Evolutionary conservation across 2,113 vertebrate species (phyloP).

Genomic region (Dromas ardeola): DNA sequence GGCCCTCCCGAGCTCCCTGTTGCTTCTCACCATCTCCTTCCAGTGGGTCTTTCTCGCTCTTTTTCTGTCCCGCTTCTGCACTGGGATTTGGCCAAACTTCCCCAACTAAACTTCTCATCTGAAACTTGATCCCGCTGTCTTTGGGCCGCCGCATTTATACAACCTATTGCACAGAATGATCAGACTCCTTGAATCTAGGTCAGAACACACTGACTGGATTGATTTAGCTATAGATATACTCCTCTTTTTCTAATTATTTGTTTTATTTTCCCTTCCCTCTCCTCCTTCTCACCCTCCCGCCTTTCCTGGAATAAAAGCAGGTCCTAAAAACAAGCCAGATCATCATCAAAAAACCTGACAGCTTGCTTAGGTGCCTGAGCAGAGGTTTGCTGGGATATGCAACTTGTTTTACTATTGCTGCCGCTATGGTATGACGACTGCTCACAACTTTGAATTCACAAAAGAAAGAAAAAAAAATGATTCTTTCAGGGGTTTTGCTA

Average conservation of each 20-base stretch:
- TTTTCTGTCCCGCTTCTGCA: not conserved
- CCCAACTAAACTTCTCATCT: constrained; percentile 29
- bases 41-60: not conserved
- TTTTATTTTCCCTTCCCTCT: not conserved
- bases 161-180: constrained; percentile 42
- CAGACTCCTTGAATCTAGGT: constrained; percentile 61
- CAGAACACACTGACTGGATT: constrained; percentile 55
- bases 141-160: constrained; percentile 57
- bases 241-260: not conserved
- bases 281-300: not conserved
- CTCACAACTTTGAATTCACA: constrained; percentile 51
- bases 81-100: constrained; percentile 39
- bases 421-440: not conserved
- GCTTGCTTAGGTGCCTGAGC: constrained; percentile 24
- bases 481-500: constrained; percentile 63
- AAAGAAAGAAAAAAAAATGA: not conserved
- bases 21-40: constrained; percentile 3
- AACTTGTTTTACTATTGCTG: constrained; percentile 55
- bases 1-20: not conserved
- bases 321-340: constrained; percentile 23
- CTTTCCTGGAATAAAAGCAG: constrained; percentile 48
- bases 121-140: constrained; percentile 53
- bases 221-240: constrained; percentile 53
- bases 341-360: constrained; percentile 45
- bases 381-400: constrained; percentile 41